Evolutionary conservation across 2,888 invertebrate genomes (phyloP).

Genomic region (Neria commutata): DNA sequence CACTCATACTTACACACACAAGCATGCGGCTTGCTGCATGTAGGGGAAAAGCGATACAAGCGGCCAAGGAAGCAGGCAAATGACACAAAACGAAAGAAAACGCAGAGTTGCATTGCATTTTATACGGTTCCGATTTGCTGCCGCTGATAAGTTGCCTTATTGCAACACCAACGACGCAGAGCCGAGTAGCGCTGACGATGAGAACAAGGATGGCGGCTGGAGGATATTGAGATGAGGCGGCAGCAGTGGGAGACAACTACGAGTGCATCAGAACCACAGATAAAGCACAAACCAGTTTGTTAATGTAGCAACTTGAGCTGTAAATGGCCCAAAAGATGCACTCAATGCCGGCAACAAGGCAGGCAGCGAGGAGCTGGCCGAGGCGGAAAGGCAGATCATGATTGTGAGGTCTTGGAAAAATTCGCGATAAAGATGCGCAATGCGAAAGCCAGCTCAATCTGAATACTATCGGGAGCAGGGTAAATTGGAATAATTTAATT

Average conservation of each 20-base stretch:
- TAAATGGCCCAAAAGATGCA: constrained; percentile 11
- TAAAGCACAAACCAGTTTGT: constrained; percentile 26
- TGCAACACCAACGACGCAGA: constrained; percentile 2
- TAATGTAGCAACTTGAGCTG: constrained; percentile 2
- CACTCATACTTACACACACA: background rate
- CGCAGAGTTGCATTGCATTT: constrained; percentile 7
- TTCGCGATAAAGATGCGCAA: constrained; percentile 10
- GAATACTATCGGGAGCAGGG: no score
- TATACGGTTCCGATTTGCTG: constrained; percentile 25
- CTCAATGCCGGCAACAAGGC: background rate
- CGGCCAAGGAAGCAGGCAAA: background rate
- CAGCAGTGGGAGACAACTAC: background rate
- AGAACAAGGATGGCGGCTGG: constrained; percentile 7
- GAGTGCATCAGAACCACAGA: constrained; percentile 24
- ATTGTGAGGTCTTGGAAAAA: constrained; percentile 17
- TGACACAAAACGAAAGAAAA: background rate
- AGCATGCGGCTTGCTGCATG: background rate
- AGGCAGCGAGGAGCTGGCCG: no score
- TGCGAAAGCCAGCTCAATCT: no score
- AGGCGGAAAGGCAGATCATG: constrained; percentile 7
- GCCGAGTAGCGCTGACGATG: background rate
- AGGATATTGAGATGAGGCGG: background rate
- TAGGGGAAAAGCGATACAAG: background rate
- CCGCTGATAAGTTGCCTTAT: constrained; percentile 15
- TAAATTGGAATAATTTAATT: no score